Evolutionary conservation across 1,140 invertebrate genomes (phyloP), one percentile per base, ranked within the genome.

Genomic region (Lamellibrachia luymesi): DNA sequence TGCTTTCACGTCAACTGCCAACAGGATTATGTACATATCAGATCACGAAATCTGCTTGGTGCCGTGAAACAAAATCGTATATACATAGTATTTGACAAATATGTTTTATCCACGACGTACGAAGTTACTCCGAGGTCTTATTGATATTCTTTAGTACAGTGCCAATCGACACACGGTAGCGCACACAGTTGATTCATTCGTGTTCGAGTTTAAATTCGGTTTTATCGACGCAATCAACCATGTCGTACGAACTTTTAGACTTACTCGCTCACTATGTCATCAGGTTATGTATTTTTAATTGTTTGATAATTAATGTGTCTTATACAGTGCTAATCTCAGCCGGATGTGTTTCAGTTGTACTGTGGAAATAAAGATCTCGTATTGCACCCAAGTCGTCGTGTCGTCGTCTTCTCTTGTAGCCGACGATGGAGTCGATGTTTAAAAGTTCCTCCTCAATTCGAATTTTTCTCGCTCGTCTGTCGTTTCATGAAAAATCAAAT

Each of bases 271-370:
- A 80, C 64, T 80, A 80, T 80, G 64, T 80, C 64, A 80, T 80
- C 64, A 80, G 64, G 64, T 80, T 80, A 80, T 80, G 64, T 80
- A 80, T 80, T 80, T 80, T 80, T 80, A 80, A 80, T 80, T 80
- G 64, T 80, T 80, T 80, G 64, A 80, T 80, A 80, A 80, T 80
- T 80, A 80, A 80, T 80, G 64, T 80, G 64, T 80, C 64, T 80
- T 80, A 80, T 80, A 80, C 64, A 80, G 64, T 80, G 64, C 64
- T 80, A 80, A 80, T 80, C 64, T 80, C 64, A 80, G 64, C 64
- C 64, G 64, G 64, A 80, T 80, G 64, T 80, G 64, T 80, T 80
- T 80, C 64, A 80, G 64, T 80, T 22, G 64, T 80, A 80, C 64
- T 80, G 64, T 80, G 64, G 64, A 80, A 80, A 80, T 80, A 80